Percentiles rank a stretch among this genome's conserved stretches.
These are phyloP conservation scores for Pelochelys cantorii DNA, from an alignment of 2,797 vertebrate species.

Conservation along the genomic window DNA sequence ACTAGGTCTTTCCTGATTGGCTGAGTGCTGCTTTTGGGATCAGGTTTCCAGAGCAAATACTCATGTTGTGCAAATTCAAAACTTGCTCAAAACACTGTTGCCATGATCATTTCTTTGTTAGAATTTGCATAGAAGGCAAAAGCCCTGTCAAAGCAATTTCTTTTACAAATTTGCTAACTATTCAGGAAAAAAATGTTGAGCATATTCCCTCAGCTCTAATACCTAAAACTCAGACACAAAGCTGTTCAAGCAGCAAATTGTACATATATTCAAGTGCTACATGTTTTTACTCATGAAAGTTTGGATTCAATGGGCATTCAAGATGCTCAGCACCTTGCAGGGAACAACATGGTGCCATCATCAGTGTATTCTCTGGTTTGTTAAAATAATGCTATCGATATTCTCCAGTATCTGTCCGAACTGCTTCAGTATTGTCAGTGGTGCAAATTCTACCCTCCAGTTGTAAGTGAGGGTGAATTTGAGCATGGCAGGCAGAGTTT, in stretches of 20 bases:
- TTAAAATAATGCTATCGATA: background rate
- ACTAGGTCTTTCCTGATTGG: slow-evolving; percentile 57
- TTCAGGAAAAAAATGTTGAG: background rate
- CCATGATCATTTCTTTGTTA: slow-evolving; percentile 50
- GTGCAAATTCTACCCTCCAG: background rate
- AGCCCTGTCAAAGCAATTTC: background rate
- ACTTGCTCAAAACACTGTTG: slow-evolving; percentile 46
- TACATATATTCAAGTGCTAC: background rate
- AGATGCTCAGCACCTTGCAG: background rate
- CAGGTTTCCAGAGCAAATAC: slow-evolving; percentile 50
- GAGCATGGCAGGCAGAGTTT: background rate
- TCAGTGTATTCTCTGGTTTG: background rate
- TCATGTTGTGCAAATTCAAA: slow-evolving; percentile 25
- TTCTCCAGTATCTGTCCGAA: background rate
- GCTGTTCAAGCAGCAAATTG: background rate
- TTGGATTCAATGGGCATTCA: background rate
- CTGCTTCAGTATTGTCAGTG: background rate
- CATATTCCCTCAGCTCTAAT: background rate
- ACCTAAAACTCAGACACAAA: accelerated
- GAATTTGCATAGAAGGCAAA: slow-evolving; percentile 4
- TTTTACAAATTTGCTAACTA: background rate
- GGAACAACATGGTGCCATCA: background rate
- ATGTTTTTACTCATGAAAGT: background rate
- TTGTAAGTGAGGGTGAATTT: background rate
- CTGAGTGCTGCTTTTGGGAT: slow-evolving; percentile 59